Evolutionary conservation across 2,113 vertebrate species (phyloP).

Genomic region (Chaenocephalus aceratus): DNA sequence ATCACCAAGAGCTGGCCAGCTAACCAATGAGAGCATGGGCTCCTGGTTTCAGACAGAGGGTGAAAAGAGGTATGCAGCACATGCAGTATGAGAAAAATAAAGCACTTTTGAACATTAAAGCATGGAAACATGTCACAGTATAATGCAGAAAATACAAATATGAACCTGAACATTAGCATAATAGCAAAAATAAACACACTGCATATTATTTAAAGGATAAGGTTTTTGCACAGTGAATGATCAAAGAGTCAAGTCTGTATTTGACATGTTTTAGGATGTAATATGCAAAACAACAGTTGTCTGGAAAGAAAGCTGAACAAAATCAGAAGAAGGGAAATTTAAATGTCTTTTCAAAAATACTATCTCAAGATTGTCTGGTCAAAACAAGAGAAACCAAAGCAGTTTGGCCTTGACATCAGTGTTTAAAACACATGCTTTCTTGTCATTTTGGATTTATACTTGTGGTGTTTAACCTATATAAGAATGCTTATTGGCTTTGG

Average conservation of each 20-base stretch:
- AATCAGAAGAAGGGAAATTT: slow-evolving; percentile 39
- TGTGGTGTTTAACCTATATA: slow-evolving; percentile 67
- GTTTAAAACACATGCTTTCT: slow-evolving; percentile 70
- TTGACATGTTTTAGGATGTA: slow-evolving; percentile 26
- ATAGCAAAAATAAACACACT: background rate
- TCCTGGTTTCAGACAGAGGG: no score
- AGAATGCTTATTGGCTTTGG: slow-evolving; percentile 52
- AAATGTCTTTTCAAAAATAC: slow-evolving; percentile 60
- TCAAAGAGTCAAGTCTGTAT: slow-evolving; percentile 12
- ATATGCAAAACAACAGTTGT: slow-evolving; percentile 33
- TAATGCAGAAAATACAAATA: no score
- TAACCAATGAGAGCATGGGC: no score
- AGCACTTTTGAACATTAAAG: background rate
- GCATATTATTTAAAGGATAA: background rate
- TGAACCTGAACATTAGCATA: background rate
- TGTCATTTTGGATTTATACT: slow-evolving; percentile 65
- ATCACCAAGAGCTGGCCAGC: no score
- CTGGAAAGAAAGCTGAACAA: slow-evolving; percentile 36
- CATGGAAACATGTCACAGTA: no score
- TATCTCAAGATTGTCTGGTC: slow-evolving; percentile 56
- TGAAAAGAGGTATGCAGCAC: no score
- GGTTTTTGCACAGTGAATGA: background rate
- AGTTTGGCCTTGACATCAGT: slow-evolving; percentile 63
- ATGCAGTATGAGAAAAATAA: no score
- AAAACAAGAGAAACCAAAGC: slow-evolving; percentile 74